Base-by-base conservation (phyloP, 2,888 invertebrate genomes). In the Himalopsyche kuldschensis region DNA sequence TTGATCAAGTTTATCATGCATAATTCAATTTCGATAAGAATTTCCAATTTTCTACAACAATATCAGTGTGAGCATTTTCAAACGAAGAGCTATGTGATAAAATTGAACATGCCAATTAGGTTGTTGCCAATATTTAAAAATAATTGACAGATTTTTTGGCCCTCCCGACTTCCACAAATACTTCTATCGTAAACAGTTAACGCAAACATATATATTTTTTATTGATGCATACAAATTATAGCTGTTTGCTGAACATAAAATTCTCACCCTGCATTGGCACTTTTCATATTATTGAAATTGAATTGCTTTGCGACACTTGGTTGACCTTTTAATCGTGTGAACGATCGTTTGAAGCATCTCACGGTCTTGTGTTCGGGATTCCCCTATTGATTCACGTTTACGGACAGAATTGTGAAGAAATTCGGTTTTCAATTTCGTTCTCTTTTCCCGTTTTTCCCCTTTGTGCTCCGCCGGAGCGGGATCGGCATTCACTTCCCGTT, bases 361-460 rank as follows among this genome's bases (percentile, higher is more conserved):
- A 69, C 69, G 4, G 27, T 27, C 15, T 6, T 63, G 27, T 11
- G 63, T 24, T 27, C 15, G 30, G 69, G 27, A 24, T 4, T 69
- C 69, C 69, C 69, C 69, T 69, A 69, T 69, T 27, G 69, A 69
- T 69, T 27, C 15, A 69, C 69, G 10, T 69, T 30, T 27, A 11
- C 69, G 27, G 30, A 15, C 69, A 27, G 69, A 24, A 30, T 69
- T 69, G 27, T 69, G 69, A 30, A 69, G 69, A 69, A 69, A 77
- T 76, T 78, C 77, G 48, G 27, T 78, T 35, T 81, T 81, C 81
- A 55, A 81, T 77, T 81, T 81, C 78, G 77, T 78, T 75, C 55
- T 81, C 76, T 81, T 81, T 77, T 30, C 77, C 81, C 35, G 32
- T 81, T 81, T 81, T 81, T 41, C 81, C 80, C 81, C 63, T 81